phyloP scores from a whole-genome alignment of 2,888 invertebrate species.

The Peribatodes rhomboidaria region DNA sequence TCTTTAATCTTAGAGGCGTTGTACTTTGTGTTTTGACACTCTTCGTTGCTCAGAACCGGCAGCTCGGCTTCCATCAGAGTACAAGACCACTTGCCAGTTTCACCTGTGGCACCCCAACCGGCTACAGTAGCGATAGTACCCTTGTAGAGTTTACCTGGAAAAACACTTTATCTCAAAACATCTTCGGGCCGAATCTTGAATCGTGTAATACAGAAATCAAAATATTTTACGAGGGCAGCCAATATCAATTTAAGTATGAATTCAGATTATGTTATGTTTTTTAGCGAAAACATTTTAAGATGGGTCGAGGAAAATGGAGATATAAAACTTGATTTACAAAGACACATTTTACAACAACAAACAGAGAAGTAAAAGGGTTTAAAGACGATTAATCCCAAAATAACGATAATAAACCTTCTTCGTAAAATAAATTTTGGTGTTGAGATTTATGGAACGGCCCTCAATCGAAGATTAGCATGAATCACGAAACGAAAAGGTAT shows the following conservation, averaged over 20 bases:
- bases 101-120: constrained; percentile 95
- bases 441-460: constrained; percentile 33
- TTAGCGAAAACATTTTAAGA: constrained; percentile 10
- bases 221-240: constrained; percentile 15
- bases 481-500: constrained; percentile 19
- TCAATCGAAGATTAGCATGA: constrained; percentile 26
- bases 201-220: constrained; percentile 13
- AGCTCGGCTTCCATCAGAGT: constrained; percentile 93
- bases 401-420: constrained; percentile 41
- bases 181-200: not conserved
- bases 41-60: constrained; percentile 89
- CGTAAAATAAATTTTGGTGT: constrained; percentile 31
- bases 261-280: not conserved
- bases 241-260: not conserved
- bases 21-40: constrained; percentile 92
- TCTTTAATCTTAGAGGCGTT: constrained; percentile 94
- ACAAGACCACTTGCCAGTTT: constrained; percentile 94
- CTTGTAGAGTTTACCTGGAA: constrained; percentile 88
- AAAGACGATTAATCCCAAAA: constrained; percentile 34
- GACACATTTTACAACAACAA: constrained; percentile 23
- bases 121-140: constrained; percentile 90
- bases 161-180: not conserved
- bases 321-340: constrained; percentile 32
- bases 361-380: constrained; percentile 33
- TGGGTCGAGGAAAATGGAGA: constrained; percentile 37